These are phyloP conservation scores for Grallaria varia DNA, from an alignment of 2,113 vertebrate genomes.

Conservation along the genomic window DNA sequence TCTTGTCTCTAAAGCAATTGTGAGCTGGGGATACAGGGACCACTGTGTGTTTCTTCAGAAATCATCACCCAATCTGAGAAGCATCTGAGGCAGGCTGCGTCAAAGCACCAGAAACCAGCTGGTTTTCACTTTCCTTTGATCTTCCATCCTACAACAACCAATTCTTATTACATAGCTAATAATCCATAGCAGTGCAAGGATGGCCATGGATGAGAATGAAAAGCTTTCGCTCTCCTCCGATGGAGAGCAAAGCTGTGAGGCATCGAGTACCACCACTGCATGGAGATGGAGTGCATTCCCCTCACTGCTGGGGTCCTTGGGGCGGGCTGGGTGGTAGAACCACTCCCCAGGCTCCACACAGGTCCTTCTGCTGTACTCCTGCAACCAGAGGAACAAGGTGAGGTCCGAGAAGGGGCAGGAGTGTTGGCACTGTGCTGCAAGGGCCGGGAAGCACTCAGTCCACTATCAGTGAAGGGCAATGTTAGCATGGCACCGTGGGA, in stretches of 20 bases:
- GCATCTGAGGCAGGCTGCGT: not conserved
- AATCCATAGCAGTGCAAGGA: not conserved
- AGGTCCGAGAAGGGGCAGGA: slow-evolving; percentile 19
- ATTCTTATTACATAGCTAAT: not conserved
- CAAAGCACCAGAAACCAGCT: not conserved
- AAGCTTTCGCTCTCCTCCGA: not conserved
- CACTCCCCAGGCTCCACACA: not conserved
- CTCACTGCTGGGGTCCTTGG: accelerated
- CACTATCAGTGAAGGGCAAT: accelerated
- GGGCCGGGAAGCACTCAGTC: not conserved
- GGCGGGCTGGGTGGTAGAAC: not conserved
- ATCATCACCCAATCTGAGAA: not conserved
- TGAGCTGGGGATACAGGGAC: not conserved
- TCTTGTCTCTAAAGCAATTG: not conserved
- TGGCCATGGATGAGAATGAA: not conserved
- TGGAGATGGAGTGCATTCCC: accelerated
- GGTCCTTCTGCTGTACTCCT: not conserved
- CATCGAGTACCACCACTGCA: not conserved
- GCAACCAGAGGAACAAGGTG: not conserved
- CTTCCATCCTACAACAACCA: not conserved
- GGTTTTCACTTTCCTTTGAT: not conserved
- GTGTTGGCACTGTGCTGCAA: not conserved
- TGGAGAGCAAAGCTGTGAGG: not conserved
- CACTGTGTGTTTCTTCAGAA: not conserved
- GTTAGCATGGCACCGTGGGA: not conserved